Base-by-base conservation (phyloP, 2,797 vertebrate species). In the Gallirallus australis region DNA sequence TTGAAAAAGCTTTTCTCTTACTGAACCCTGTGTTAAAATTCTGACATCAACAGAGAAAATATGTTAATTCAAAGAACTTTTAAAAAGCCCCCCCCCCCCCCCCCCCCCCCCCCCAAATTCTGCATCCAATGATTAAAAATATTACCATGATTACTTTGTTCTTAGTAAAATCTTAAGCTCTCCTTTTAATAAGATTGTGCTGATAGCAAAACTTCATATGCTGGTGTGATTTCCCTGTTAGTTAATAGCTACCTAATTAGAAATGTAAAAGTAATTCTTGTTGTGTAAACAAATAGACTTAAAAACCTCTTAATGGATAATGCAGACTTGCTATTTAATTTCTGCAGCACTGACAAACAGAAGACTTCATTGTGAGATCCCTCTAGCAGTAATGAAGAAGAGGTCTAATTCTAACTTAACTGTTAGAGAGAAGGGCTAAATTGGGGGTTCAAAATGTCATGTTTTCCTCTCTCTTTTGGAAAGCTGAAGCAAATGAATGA, bases 201-300 rank as follows among this genome's bases (percentile, higher is more conserved):
- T 92, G 75, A 79, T 84, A 86, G 70, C 47, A 79, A 50, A 65
- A 45, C 56, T 89, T 90, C 12, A 9, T 40, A 40, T n/a, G 25
- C 70, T 93, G 48, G 25, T 93, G 70, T 83, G 75, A 85, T 92
- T 96, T 53, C 70, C 52, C 19, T 92, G 85, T 92, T 94, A 93
- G 63, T 92, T 95, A 94, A 94, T 85, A 94, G 39, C 89, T 92
- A 56, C 52, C 64, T 92, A 90, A 94, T 96, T 92, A 90, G 56
- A 95, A 90, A 84, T 82, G 66, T 82, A 70, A 82, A 94, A 96
- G 85, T 60, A 94, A 84, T 90, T 95, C 48, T 89, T 8, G 9
- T 75, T 91, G 25, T 89, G 73, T 92, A 95, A 95, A 94, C 81
- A 95, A 93, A 88, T 71, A 82, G 66, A 56, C 77, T n/a, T 63